Evolutionary conservation across 2,113 vertebrate species (phyloP), one percentile per base, ranked within the genome.

Genomic region (Dermatemys mawii): DNA sequence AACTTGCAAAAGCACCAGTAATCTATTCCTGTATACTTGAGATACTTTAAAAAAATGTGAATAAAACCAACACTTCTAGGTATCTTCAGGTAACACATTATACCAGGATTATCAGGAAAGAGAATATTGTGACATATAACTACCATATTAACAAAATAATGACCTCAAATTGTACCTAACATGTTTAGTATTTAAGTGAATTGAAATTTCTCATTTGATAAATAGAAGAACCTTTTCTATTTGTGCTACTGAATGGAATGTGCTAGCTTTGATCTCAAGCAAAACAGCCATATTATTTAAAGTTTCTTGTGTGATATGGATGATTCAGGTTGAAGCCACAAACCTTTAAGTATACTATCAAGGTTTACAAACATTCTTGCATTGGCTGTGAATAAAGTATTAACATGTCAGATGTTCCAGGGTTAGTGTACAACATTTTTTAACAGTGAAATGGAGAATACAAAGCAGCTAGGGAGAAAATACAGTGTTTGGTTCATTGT

Each of bases 381-480:
- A 79, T 27, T 95, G 95, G 76, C 38, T 14, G 46, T 87, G 63
- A 48, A 60, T 85, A 79, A 81, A 88, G 60, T 53, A 53, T 76
- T 91, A n/a, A 75, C 90, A 88, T 5, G 4, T 41, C 41, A 79
- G 89, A 12, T 4, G 0, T 93, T 94, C 87, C 73, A 76, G n/a
- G 26, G 53, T 83, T 53, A n/a, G 87, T 76, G 19, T 46, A 57
- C 55, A 86, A 73, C 22, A 21, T 87, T 44, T 46, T 2, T 88
- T 80, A 22, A 11, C 84, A 93, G 81, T 81, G 32, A 93, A 86
- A 57, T 73, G 83, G 70, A 90, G 83, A 92, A 76, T 91, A 81
- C 90, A 87, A 95, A 96, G 93, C 93, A 97, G 82, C 91, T 96
- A 85, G 84, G 81, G 86, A 82, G 96, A 88, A 83, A 95, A 80